Percentiles rank a stretch among this genome's conserved stretches.
Conservation (phyloP, 2,888 invertebrate species). For the Tinea pellionella region DNA sequence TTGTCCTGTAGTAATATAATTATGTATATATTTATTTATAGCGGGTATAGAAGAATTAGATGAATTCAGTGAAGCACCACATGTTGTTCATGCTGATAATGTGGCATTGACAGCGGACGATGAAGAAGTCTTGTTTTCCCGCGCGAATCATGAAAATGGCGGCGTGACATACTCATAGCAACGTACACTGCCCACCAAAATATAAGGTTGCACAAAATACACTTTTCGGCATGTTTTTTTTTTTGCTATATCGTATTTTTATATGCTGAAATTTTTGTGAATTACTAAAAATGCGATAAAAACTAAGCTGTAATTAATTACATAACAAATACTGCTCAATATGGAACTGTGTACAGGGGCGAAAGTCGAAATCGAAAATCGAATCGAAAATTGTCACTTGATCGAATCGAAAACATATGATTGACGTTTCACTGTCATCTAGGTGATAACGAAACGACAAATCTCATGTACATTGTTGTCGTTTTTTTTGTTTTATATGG, state of each 20-base stretch:
- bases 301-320: too few relatives aligned
- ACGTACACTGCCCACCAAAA: constrained; percentile 19
- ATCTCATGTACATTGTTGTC: too few relatives aligned
- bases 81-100: constrained; percentile 74
- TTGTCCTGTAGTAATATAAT: too few relatives aligned
- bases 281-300: too few relatives aligned
- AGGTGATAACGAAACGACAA: too few relatives aligned
- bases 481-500: too few relatives aligned
- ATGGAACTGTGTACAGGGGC: too few relatives aligned
- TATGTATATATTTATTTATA: constrained; percentile 20
- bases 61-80: constrained; percentile 92
- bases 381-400: too few relatives aligned
- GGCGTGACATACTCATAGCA: constrained; percentile 48
- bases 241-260: background rate
- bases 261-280: background rate
- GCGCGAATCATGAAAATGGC: constrained; percentile 44
- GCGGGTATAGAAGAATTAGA: constrained; percentile 84
- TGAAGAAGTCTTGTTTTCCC: constrained; percentile 59
- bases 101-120: constrained; percentile 53
- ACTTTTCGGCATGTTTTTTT: background rate
- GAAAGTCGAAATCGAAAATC: too few relatives aligned
- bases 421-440: too few relatives aligned
- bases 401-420: too few relatives aligned
- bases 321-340: too few relatives aligned
- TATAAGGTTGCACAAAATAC: background rate